Evolutionary conservation across 2,797 vertebrate species (phyloP).

Genomic region (Galagoides demidoff): DNA sequence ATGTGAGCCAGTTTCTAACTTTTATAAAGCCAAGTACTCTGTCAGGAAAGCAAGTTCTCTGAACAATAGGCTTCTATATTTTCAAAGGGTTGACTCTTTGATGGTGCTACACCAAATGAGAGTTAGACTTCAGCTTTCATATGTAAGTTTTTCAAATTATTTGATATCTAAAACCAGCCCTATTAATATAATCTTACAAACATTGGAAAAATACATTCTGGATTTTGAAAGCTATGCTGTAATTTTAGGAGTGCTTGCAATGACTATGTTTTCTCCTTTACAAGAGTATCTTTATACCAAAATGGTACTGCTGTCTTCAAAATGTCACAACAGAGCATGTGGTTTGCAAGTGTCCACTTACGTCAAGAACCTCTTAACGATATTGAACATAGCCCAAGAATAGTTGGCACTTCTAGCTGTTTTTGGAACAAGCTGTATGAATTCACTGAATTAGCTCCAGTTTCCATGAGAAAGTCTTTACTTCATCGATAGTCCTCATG

Average conservation of each 20-base stretch:
- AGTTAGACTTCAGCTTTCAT: not conserved
- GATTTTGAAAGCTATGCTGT: not conserved
- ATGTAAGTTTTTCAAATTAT: not conserved
- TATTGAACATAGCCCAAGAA: not conserved
- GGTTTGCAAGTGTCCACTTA: not conserved
- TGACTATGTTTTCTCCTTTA: not conserved
- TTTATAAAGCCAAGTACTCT: not conserved
- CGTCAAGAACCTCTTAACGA: slow-evolving; percentile 27
- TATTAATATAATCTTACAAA: not conserved
- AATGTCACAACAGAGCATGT: slow-evolving; percentile 42
- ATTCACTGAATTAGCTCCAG: not conserved
- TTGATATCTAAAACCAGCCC: not conserved
- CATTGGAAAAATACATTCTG: not conserved
- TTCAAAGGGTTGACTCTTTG: not conserved
- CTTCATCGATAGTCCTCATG: not conserved
- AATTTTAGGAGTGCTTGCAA: not conserved
- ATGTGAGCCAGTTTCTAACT: not conserved
- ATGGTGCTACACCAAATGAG: not conserved
- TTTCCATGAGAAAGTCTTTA: not conserved
- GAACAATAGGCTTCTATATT: not conserved
- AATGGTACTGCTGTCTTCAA: slow-evolving; percentile 3
- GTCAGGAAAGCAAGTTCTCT: slow-evolving; percentile 5
- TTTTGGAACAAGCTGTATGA: not conserved
- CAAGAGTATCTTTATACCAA: not conserved
- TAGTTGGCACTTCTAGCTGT: not conserved